Conservation (phyloP, 2,797 vertebrate genomes). For the Myotis myotis region DNA sequence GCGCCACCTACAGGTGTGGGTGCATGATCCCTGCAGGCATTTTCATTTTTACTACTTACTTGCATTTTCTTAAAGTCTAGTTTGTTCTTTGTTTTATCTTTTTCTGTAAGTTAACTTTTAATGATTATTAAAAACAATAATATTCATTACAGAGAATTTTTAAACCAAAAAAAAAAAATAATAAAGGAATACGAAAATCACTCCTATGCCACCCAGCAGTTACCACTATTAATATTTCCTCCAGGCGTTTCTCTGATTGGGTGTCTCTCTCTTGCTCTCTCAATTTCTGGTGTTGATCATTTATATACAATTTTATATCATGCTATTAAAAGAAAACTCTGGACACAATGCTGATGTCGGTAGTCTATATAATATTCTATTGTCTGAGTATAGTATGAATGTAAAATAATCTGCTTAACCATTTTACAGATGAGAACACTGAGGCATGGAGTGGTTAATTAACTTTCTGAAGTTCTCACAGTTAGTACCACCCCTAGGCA, state of each 20-base stretch:
- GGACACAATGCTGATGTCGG: background rate
- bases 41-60: background rate
- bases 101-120: constrained; percentile 13
- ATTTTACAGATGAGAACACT: background rate
- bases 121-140: constrained; percentile 2
- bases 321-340: background rate
- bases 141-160: background rate
- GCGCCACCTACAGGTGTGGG: background rate
- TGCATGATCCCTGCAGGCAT: background rate
- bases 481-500: background rate
- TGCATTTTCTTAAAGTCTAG: background rate
- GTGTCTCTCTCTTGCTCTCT: background rate
- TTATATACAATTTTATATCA: background rate
- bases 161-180: background rate
- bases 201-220: background rate
- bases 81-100: constrained; percentile 13
- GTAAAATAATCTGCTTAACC: background rate
- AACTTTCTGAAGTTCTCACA: background rate
- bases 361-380: background rate
- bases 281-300: background rate
- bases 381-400: background rate
- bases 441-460: background rate
- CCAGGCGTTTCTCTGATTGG: background rate
- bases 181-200: background rate
- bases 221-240: constrained; percentile 6